Evolutionary conservation across 1,140 invertebrate species (phyloP), one percentile per base, ranked within the genome.

Genomic region (Chironomus striatipennis): DNA sequence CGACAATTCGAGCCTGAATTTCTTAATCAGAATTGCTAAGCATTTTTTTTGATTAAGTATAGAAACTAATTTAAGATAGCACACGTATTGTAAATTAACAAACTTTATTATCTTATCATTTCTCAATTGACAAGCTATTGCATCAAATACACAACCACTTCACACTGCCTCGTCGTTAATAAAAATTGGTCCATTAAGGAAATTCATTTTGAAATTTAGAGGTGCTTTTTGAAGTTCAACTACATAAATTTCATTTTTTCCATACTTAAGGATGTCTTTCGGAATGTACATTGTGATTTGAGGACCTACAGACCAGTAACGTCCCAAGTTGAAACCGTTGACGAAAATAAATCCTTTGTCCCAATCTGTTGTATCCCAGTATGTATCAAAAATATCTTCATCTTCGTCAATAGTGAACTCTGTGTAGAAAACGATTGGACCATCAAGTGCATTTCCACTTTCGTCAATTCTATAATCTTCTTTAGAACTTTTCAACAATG

Each of bases 271-370:
- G 7, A 74, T 7, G 1, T 74, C 73, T 20, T 73, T 73, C 18
- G 88, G 88, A 15, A 88, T 81, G 74, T 88, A 90, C 9, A 90
- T 76, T 0, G 88, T 89, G 2, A 85, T 77, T 79, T 90, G 88
- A 8, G 88, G 88, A 15, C 88, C 88, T 15, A 83, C 83, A 7
- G 87, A 85, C 88, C 88, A 90, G 78, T 89, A 89, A 76, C 88
- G 80, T 10, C 88, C 88, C 18, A 89, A 77, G 78, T 88, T 88
- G 77, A 85, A 79, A 18, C 82, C 84, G 78, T 89, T 90, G 3
- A 89, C 76, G 76, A 84, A 88, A 2, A 84, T 84, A 15, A 87
- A 76, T 18, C 87, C 88, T 43, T 90, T 91, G 73, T 81, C 83
- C 88, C 88, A 90, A 47, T 85, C 86, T 67, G 82, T 84, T 3